Evolutionary conservation across 2,113 vertebrate genomes (phyloP).

Genomic region (Gallinago undulata): DNA sequence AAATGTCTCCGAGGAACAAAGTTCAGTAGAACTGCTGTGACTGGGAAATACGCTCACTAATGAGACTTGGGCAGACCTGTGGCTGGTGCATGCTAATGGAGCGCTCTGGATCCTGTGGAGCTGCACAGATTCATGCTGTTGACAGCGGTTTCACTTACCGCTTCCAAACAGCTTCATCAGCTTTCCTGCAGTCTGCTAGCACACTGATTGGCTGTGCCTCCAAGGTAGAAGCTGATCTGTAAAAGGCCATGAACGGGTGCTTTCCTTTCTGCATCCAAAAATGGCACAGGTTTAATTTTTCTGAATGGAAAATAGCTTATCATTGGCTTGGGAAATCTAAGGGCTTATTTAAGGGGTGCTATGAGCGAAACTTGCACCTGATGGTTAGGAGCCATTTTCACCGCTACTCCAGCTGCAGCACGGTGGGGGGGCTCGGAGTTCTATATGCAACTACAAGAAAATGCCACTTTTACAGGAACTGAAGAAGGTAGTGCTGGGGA

Average conservation of each 20-base stretch:
- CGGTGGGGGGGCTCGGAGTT: not conserved
- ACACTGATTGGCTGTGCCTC: not conserved
- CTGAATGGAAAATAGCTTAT: not conserved
- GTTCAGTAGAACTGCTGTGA: not conserved
- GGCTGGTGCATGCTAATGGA: not conserved
- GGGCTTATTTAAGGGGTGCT: not conserved
- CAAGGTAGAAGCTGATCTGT: not conserved
- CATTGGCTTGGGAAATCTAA: not conserved
- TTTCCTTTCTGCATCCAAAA: not conserved
- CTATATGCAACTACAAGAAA: not conserved
- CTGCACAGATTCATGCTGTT: not conserved
- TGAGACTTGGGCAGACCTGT: not conserved
- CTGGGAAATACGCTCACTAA: not conserved
- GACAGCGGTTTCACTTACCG: not conserved
- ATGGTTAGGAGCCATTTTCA: not conserved
- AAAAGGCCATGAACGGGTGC: not conserved
- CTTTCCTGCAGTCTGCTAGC: not conserved
- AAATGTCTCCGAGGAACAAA: not conserved
- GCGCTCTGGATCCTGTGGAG: not conserved
- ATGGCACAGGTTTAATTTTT: not conserved
- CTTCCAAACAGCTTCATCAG: slow-evolving; percentile 17
- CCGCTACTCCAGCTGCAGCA: not conserved
- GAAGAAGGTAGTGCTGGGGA: not conserved
- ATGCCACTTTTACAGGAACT: not conserved
- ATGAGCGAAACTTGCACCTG: slow-evolving; percentile 51